Evolutionary conservation across 2,797 vertebrate species (phyloP), one percentile per base, ranked within the genome.

Genomic region (Eptatretus atami): DNA sequence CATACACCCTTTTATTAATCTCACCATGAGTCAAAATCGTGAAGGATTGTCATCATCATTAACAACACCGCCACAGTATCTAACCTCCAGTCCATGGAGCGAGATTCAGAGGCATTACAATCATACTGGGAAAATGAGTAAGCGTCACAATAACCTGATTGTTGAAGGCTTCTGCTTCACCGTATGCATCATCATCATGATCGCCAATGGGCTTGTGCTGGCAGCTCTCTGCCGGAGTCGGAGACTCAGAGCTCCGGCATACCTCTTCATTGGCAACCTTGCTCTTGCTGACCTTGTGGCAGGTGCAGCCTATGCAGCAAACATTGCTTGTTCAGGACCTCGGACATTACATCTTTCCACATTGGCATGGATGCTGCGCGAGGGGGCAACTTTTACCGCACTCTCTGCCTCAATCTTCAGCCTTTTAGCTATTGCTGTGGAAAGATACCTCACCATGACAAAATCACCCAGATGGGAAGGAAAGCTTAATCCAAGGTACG

Each of bases 191-290:
- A 82, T 86, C 70, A 98, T 98, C 74, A 83, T 94, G 69, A 70
- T 94, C 31, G 90, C 95, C 75, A 98, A 98, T 70, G 72, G 95
- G 65, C 78, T 98, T 68, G 90, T 96, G 55, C 75, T 98, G 68
- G 74, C 86, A 67, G 93, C 90, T 66, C 92, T 98, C 69, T 94
- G 86, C 86, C 83, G 83, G 70, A 98, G 86, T 74, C 92, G 93
- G 80, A 94, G 93, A 72, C 95, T 98, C 72, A 88, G 95, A 76
- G 81, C 86, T 66, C 87, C 90, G 66, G 95, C 94, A 86, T 98
- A 88, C 74, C 95, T 92, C 74, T 96, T 98, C 72, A 94, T 98
- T 13, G 88, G 88, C 53, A 98, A 98, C 73, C 75, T 98, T 73
- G 90, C 90, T n/a, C 79, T 98, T 67, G 93, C 87, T 1, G 90